These are phyloP conservation scores for Gracilinanus agilis DNA, from an alignment of 2,113 vertebrate genomes.

Conservation along the genomic window DNA sequence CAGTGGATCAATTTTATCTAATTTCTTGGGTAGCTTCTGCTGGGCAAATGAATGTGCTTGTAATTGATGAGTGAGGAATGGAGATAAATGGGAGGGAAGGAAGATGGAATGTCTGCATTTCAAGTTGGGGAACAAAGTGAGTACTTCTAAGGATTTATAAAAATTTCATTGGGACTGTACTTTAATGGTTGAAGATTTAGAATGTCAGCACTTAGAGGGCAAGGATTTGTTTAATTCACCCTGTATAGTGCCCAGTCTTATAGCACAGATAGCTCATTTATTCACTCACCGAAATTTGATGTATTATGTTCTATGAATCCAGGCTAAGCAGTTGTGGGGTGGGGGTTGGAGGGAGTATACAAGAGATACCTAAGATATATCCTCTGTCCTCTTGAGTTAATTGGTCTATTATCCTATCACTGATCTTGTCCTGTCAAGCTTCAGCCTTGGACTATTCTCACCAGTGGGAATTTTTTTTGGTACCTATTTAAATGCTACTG, in stretches of 20 bases:
- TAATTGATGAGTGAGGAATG: conserved; percentile 79
- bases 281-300: background rate
- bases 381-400: background rate
- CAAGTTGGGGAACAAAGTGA: background rate
- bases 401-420: background rate
- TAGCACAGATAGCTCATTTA: background rate
- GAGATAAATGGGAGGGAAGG: conserved; percentile 65
- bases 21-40: conserved; percentile 82
- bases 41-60: conserved; percentile 82
- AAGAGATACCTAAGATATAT: background rate
- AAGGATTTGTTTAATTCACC: background rate
- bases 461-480: background rate
- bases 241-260: background rate
- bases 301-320: background rate
- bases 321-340: background rate
- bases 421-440: background rate
- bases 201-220: conserved; percentile 16
- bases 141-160: conserved; percentile 42
- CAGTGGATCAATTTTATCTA: conserved; percentile 84
- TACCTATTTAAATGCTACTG: background rate
- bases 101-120: conserved; percentile 31
- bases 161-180: conserved; percentile 49
- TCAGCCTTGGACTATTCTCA: background rate
- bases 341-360: background rate
- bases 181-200: conserved; percentile 38